phyloP scores from a whole-genome alignment of 2,797 vertebrate genomes.

The Schizothorax lantsangensis region DNA sequence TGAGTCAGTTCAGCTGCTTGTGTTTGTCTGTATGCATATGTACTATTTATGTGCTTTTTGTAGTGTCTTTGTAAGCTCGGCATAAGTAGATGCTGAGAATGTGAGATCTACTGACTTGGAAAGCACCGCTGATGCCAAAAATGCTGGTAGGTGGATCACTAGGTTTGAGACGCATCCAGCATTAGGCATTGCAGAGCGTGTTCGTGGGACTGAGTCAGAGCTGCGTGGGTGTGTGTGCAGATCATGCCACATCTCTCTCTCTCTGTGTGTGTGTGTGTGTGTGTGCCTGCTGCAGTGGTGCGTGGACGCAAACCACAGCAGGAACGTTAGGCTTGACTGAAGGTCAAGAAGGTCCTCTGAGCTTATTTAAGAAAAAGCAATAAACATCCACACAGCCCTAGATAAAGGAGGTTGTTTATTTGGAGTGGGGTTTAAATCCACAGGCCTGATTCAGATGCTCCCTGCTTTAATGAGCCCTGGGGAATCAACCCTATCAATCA shows the following conservation, averaged over 20 bases:
- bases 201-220: constrained; percentile 37
- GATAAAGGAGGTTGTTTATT: constrained; percentile 22
- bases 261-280: not conserved
- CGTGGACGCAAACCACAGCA: not conserved
- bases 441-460: not conserved
- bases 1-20: not conserved
- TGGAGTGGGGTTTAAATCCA: constrained; percentile 24
- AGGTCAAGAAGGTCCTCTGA: constrained; percentile 8
- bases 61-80: not conserved
- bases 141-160: constrained; percentile 5
- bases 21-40: not conserved
- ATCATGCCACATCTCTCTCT: constrained; percentile 22
- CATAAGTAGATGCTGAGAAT: not conserved
- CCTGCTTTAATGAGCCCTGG: constrained; percentile 12
- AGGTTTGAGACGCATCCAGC: constrained; percentile 3
- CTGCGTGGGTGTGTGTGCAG: constrained; percentile 36
- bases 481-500: not conserved
- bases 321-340: not conserved
- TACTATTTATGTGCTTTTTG: not conserved
- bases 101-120: not conserved
- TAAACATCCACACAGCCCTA: not conserved
- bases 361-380: constrained; percentile 26
- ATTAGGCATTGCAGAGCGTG: not conserved
- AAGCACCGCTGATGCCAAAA: not conserved
- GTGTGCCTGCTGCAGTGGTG: constrained; percentile 36